Evolutionary conservation across 2,888 invertebrate genomes (phyloP).

Genomic region (Stictocephala bisonia): DNA sequence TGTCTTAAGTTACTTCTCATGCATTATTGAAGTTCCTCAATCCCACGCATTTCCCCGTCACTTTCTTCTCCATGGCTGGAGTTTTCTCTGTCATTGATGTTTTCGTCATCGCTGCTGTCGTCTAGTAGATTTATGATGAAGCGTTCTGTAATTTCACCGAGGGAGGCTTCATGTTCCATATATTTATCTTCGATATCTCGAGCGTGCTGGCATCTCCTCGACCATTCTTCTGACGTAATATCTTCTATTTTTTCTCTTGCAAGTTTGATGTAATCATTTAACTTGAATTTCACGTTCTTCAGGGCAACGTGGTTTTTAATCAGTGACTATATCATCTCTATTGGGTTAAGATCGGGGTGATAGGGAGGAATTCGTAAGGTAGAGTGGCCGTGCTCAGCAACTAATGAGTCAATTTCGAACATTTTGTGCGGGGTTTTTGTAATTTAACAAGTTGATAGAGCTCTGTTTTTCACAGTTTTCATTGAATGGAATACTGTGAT

Average conservation of each 20-base stretch:
- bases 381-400: neutral
- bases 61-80: no score
- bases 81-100: no score
- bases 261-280: neutral
- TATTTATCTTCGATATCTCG: neutral
- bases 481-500: neutral
- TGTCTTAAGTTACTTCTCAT: no score
- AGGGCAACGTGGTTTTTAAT: neutral
- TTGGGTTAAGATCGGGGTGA: conserved; percentile 10
- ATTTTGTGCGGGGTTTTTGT: neutral
- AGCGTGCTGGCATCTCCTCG: neutral
- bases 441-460: neutral
- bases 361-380: neutral
- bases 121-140: no score
- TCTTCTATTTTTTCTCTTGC: neutral
- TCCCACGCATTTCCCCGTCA: no score
- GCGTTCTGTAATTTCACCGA: neutral
- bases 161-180: neutral
- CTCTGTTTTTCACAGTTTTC: neutral
- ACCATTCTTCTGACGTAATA: neutral
- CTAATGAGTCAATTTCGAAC: neutral
- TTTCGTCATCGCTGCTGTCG: no score
- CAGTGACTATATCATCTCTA: neutral
- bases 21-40: no score
- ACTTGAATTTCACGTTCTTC: neutral